Percentiles rank a stretch among this genome's conserved stretches.
These are phyloP conservation scores for Andrena cerasifolii DNA, from an alignment of 1,140 invertebrate genomes.

Conservation along the genomic window DNA sequence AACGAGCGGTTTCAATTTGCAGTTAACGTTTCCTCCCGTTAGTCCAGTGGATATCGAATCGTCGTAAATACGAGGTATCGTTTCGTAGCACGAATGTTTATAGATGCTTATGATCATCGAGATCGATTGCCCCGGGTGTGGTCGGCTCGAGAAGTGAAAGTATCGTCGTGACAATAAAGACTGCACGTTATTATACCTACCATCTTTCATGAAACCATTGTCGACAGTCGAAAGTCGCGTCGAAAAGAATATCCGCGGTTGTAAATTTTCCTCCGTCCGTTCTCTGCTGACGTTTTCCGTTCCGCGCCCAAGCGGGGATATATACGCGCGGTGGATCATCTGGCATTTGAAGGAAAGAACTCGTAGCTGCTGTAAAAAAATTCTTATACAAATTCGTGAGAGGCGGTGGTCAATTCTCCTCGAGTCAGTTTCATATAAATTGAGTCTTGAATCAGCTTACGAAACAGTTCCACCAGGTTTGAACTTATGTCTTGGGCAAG, in stretches of 20 bases:
- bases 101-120: constrained; percentile 29
- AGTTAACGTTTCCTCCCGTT: neutral
- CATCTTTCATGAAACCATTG: constrained; percentile 45
- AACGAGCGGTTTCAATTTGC: neutral
- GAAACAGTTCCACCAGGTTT: neutral
- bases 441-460: neutral
- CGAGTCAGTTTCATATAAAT: neutral
- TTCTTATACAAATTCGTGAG: neutral
- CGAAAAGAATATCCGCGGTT: neutral
- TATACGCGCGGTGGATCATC: constrained; percentile 9
- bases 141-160: constrained; percentile 44
- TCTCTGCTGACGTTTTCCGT: neutral
- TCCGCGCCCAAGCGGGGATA: neutral
- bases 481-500: neutral
- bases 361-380: no score
- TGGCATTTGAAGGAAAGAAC: no score
- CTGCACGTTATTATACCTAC: constrained; percentile 37
- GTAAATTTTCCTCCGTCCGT: constrained; percentile 21
- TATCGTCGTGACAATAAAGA: constrained; percentile 50
- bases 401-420: neutral
- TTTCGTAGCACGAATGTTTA: neutral
- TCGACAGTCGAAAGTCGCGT: constrained; percentile 31
- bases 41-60: neutral
- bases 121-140: constrained; percentile 37
- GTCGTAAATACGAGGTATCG: neutral